Base-by-base conservation (phyloP, 1,140 invertebrate genomes). In the Trissolcus basalis region DNA sequence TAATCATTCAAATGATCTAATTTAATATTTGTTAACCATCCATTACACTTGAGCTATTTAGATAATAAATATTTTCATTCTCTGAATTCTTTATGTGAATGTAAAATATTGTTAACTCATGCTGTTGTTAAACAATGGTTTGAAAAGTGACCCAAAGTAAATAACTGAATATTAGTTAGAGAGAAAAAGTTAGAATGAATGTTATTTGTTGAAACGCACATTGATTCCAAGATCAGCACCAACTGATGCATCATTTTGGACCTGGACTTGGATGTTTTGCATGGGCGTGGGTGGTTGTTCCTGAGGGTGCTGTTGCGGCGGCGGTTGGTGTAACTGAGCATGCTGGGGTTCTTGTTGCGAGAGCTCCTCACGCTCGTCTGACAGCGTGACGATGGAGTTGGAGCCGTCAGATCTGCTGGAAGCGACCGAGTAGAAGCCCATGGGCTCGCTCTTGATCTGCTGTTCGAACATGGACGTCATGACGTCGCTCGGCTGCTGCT, bases 401-500 rank as follows among this genome's bases (percentile, higher is more conserved):
- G 87, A 88, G 55, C 86, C 86, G 35, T 89, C 87, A 15, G 86
- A 87, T 41, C 87, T 79, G 70, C 86, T 88, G n/a, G 86, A 88
- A 12, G 87, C 85, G 51, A 88, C 86, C 27, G 87, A 88, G 64
- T 88, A 87, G 82, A 87, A 92, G 85, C 90, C 91, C 91, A 92
- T 91, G 59, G 91, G 91, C 83, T 92, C 91, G 72, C 91, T 91
- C 82, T 92, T 92, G 77, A 92, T 91, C 82, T 92, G 91, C 83
- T 92, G 91, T 81, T 92, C 91, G 77, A 92, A 92, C 91, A 92
- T 91, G 79, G 91, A 89, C 63, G 87, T 87, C 87, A 89, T 89
- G 75, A 87, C 86, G 76, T 82, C 72, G 45, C 53, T 72, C 36
- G 69, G 41, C 56, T 70, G 64, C 44, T 60, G 77, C 53, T 51